These are phyloP conservation scores for Tyto alba DNA, from an alignment of 2,113 vertebrate genomes.

Conservation along the genomic window DNA sequence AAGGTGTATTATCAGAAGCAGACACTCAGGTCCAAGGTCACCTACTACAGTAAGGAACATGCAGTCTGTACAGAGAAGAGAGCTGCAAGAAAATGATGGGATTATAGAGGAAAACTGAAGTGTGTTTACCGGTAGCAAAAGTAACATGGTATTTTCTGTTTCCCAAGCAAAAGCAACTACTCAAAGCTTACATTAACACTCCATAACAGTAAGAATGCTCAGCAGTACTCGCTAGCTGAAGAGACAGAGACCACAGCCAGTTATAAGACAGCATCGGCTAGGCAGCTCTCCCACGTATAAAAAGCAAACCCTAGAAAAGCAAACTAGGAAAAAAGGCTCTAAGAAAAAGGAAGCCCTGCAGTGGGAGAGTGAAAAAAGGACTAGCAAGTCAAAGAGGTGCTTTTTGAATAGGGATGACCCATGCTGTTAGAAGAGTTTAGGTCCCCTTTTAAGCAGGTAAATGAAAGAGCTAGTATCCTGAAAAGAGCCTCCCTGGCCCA, in stretches of 20 bases:
- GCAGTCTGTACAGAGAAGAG: background rate
- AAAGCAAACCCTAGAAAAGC: constrained; percentile 3
- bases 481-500: background rate
- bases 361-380: background rate
- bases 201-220: background rate
- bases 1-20: background rate
- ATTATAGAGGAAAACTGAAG: background rate
- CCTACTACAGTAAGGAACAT: background rate
- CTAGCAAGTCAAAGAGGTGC: background rate
- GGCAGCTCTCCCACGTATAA: background rate
- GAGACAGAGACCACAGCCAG: background rate
- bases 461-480: background rate
- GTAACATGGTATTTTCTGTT: background rate
- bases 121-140: background rate
- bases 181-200: background rate
- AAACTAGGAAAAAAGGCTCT: background rate
- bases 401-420: background rate
- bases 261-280: background rate
- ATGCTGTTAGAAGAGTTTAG: background rate
- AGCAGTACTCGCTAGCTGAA: background rate
- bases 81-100: background rate
- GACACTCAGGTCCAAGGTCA: background rate
- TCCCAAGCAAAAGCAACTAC: background rate
- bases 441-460: background rate
- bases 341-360: background rate